phyloP scores from a whole-genome alignment of 2,888 invertebrate species.

The Thereva nobilitata region DNA sequence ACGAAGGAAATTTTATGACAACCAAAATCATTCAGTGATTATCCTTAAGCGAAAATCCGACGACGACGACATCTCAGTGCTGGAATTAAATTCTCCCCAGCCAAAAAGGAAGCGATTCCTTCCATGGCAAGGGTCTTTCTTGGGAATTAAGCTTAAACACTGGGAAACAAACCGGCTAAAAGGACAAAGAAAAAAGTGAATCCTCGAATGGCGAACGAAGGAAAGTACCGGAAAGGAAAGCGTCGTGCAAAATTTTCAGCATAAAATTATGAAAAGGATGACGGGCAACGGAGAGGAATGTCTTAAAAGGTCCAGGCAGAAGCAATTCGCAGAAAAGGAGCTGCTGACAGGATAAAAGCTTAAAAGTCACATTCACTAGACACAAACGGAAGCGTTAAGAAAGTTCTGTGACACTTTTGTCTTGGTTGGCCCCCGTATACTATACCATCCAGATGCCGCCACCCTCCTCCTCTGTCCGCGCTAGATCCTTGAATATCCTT shows the following conservation, averaged over 20 bases:
- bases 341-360: slow-evolving; percentile 24
- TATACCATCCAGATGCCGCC: too few relatives aligned
- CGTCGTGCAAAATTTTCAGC: slow-evolving; percentile 10
- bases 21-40: slow-evolving; percentile 4
- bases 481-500: too few relatives aligned
- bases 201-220: not conserved
- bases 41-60: slow-evolving; percentile 1
- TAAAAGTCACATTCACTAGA: slow-evolving; percentile 14
- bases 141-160: not conserved
- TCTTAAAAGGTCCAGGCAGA: slow-evolving; percentile 14
- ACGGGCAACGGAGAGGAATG: slow-evolving; percentile 10
- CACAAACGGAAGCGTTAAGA: slow-evolving; percentile 14
- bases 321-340: slow-evolving; percentile 17
- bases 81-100: slow-evolving; percentile 1
- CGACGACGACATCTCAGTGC: not conserved
- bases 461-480: too few relatives aligned
- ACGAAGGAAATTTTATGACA: not conserved
- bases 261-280: slow-evolving; percentile 7
- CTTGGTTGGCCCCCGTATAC: too few relatives aligned
- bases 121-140: not conserved
- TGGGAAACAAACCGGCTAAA: not conserved
- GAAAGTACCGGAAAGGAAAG: not conserved
- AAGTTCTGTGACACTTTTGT: slow-evolving; percentile 15
- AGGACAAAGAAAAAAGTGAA: not conserved
- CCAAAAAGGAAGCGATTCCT: not conserved